Base-by-base conservation (phyloP, 2,113 vertebrate genomes). In the Bubo scandiacus region DNA sequence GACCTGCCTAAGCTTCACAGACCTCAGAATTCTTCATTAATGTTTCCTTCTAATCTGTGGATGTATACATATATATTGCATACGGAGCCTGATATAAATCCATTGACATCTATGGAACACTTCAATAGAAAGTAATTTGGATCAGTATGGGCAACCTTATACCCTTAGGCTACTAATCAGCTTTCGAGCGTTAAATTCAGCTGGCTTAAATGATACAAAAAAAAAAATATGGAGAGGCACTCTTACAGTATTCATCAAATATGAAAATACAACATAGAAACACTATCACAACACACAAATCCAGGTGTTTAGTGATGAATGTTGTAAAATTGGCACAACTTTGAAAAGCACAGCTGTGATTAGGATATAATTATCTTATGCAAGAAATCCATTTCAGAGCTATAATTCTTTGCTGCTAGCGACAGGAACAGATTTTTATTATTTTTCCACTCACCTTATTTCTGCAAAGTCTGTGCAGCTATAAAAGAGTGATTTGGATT, bases 401-500 rank as follows among this genome's bases (percentile, higher is more conserved):
- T 93, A 16, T 73, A 94, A 70, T 42, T 90, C 88, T 90, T 92
- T 43, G 36, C 61, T 94, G 83, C 73, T 84, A 72, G 75, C 0
- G 3, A 86, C 47, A 86, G 49, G 34, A 92, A 87, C 12, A 91
- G 47, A 79, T 52, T 94, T 91, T 91, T 92, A 79, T 86, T 87
- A 86, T 94, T 97, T 97, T 95, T 95, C 70, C 40, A 80, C 14
- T 84, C 86, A 81, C 62, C 63, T 89, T 94, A 92, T 79, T 75
- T 93, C 73, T 84, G 73, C 58, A 75, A 85, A 89, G 16, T 36
- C 77, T 91, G 40, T 43, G n/a, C 34, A 75, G 77, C 65, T 63
- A 75, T 52, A 68, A 87, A 71, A 82, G 43, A 71, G 15, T n/a
- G 38, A 79, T 92, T 78, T 81, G 77, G 43, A 96, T 86, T 79